These are phyloP conservation scores for Herpailurus yagouaroundi DNA, from an alignment of 2,113 vertebrate species.

Conservation along the genomic window DNA sequence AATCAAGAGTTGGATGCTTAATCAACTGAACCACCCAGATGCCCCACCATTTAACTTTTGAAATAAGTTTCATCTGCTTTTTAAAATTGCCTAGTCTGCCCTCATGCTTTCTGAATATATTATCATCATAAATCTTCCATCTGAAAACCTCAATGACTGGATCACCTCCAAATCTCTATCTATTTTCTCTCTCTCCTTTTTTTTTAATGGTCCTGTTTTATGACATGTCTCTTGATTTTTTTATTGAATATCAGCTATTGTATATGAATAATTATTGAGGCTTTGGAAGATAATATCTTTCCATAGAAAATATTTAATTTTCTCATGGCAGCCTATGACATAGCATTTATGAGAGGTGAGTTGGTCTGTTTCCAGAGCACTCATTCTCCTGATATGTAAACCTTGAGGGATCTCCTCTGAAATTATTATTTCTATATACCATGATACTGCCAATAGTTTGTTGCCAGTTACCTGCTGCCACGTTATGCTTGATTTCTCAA, in stretches of 20 bases:
- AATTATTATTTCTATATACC: not conserved
- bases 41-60: not conserved
- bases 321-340: not conserved
- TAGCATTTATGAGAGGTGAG: not conserved
- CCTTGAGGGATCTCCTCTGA: not conserved
- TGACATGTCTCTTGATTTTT: not conserved
- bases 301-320: not conserved
- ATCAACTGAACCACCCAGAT: no score
- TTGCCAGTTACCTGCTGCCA: not conserved
- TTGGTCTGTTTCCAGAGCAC: not conserved
- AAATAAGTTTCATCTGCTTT: not conserved
- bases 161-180: not conserved
- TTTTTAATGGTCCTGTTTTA: not conserved
- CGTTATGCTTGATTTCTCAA: not conserved
- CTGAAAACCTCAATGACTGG: not conserved
- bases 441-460: rapidly evolving
- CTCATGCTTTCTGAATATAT: not conserved
- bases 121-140: not conserved
- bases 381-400: not conserved
- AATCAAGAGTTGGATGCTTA: no score
- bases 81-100: not conserved
- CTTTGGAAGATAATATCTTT: not conserved
- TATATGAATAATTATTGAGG: not conserved
- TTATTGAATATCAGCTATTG: not conserved
- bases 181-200: not conserved